Conservation (phyloP, 2,797 vertebrate genomes). For the Austrolebias charrua region DNA sequence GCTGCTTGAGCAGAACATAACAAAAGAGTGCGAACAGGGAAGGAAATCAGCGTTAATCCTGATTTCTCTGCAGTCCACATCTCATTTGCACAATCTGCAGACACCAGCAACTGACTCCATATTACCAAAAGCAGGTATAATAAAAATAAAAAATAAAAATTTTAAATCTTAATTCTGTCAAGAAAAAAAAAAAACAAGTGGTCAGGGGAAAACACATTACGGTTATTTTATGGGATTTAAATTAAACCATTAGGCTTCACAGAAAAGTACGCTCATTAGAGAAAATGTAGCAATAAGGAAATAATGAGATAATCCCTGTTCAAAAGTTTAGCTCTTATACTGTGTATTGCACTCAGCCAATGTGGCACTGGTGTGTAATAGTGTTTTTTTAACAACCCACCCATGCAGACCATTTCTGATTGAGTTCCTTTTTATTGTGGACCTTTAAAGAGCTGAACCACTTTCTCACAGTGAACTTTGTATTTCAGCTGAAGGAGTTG, state of each 20-base stretch:
- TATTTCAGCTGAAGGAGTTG: not conserved
- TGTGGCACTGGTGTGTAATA: no score
- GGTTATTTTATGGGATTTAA: not conserved
- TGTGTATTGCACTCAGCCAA: no score
- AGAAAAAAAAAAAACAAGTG: not conserved
- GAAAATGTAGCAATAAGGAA: not conserved
- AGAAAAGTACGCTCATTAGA: not conserved
- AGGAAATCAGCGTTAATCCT: slow-evolving; percentile 9
- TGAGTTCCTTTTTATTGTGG: not conserved
- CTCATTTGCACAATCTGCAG: not conserved
- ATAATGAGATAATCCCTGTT: not conserved
- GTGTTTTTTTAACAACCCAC: no score
- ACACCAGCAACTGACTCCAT: slow-evolving; percentile 15
- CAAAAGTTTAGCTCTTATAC: no score
- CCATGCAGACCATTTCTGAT: not conserved
- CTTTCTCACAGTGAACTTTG: not conserved
- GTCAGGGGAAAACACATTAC: not conserved
- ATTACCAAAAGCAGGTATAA: not conserved
- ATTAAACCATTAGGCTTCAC: not conserved
- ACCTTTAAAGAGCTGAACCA: not conserved
- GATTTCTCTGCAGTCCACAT: slow-evolving; percentile 11
- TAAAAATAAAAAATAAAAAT: not conserved
- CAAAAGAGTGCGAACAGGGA: slow-evolving; percentile 4
- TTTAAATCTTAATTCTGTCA: not conserved
- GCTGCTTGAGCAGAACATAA: slow-evolving; percentile 4